Evolutionary conservation across 2,888 invertebrate genomes (phyloP).

Genomic region (Cactoblastis cactorum): DNA sequence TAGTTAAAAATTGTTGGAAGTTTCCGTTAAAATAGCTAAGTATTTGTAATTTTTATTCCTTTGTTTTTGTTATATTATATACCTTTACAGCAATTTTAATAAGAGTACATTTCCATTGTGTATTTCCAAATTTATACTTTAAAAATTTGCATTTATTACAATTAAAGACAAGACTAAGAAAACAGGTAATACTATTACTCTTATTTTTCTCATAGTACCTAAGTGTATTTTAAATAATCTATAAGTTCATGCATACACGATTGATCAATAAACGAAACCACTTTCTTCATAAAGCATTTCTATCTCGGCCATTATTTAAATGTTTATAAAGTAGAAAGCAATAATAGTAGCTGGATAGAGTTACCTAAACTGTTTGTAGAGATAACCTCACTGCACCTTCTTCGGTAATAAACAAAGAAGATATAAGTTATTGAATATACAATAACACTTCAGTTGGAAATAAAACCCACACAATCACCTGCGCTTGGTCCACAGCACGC

Average conservation of each 20-base stretch:
- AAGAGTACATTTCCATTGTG: no score
- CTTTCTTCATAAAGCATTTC: neutral
- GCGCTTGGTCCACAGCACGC: neutral
- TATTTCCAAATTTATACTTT: no score
- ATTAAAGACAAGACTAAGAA: no score
- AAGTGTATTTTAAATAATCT: no score
- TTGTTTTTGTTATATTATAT: no score
- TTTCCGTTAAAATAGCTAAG: neutral
- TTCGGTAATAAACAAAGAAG: conserved; percentile 12
- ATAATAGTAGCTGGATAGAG: conserved; percentile 11
- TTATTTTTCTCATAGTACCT: no score
- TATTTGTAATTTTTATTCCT: no score
- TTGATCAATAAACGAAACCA: neutral
- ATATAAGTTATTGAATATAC: conserved; percentile 13
- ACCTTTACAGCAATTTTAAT: no score
- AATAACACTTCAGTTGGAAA: conserved; percentile 14
- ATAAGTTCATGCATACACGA: no score
- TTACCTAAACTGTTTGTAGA: conserved; percentile 5
- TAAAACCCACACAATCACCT: conserved; percentile 18
- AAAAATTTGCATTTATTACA: no score
- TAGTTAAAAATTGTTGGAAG: no score
- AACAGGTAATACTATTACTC: no score
- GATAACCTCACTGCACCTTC: conserved; percentile 11
- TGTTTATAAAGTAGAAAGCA: conserved; percentile 1
- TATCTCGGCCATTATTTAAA: neutral